A percentile compares a stretch with the other conserved stretches of the same genome.
These are phyloP conservation scores for Campylorhamphus procurvoides DNA, from an alignment of 2,113 vertebrate genomes.

Conservation along the genomic window DNA sequence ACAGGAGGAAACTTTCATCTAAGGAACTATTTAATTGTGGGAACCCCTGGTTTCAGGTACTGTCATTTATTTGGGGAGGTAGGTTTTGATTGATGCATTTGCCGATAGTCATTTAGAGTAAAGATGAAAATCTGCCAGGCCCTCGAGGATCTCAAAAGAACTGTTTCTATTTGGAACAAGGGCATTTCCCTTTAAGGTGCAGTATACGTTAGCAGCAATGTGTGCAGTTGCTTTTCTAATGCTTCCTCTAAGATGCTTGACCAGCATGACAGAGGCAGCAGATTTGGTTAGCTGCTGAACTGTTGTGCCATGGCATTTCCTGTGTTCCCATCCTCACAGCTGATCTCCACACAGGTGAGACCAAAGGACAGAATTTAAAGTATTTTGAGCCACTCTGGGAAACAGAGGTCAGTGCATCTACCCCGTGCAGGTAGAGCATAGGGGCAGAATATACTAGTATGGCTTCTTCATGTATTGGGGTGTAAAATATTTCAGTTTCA, in stretches of 20 bases:
- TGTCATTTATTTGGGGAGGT: not conserved
- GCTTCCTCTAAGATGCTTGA: not conserved
- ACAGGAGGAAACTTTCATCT: not conserved
- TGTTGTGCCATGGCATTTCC: not conserved
- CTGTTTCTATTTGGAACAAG: not conserved
- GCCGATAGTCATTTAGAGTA: not conserved
- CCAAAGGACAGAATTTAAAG: not conserved
- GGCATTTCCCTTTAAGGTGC: not conserved
- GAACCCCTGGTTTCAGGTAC: not conserved
- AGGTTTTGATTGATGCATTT: not conserved
- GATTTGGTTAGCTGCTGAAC: not conserved
- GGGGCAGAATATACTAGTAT: not conserved
- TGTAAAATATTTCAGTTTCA: not conserved
- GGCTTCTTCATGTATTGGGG: not conserved
- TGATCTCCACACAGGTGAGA: not conserved
- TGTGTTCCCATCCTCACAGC: not conserved
- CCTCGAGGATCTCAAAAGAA: not conserved
- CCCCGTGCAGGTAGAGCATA: fast-evolving
- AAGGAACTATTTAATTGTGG: not conserved
- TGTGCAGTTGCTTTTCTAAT: not conserved
- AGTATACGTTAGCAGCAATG: too few relatives aligned
- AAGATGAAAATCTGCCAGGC: not conserved
- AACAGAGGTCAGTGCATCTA: not conserved
- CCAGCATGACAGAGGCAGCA: not conserved
- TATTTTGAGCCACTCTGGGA: not conserved